phyloP scores from a whole-genome alignment of 2,113 vertebrate genomes.

The Catharus fuscescens region DNA sequence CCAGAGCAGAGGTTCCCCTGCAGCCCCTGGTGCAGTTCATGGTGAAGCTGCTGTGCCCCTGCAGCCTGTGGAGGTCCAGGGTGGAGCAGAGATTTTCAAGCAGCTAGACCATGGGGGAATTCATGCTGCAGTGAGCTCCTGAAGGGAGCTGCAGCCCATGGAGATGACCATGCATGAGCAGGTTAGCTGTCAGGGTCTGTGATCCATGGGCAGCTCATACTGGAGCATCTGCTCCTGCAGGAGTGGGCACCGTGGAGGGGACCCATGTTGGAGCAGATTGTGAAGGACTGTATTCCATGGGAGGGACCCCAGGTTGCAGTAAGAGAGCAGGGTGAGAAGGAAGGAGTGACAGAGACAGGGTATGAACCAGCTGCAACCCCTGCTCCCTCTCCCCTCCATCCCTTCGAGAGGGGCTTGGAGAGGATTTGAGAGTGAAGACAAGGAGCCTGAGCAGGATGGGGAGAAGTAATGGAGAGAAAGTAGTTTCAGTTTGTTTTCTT shows the following conservation, averaged over 20 bases:
- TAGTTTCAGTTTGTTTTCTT: neutral
- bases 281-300: neutral
- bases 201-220: fast-evolving
- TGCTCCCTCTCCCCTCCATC: neutral
- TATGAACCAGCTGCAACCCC: neutral
- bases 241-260: neutral
- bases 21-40: neutral
- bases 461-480: neutral
- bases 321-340: neutral
- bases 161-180: neutral
- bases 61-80: fast-evolving
- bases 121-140: fast-evolving
- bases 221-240: neutral
- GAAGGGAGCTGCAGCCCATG: neutral
- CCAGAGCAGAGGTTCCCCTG: neutral
- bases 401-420: fast-evolving
- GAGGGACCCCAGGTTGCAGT: neutral
- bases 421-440: neutral
- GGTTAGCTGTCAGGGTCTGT: neutral
- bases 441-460: neutral
- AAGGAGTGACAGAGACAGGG: neutral
- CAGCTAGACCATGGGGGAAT: neutral
- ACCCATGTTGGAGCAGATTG: neutral
- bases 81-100: neutral
- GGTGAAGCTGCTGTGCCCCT: neutral